phyloP scores from a whole-genome alignment of 2,888 invertebrate genomes.

The Resseliella maxima region DNA sequence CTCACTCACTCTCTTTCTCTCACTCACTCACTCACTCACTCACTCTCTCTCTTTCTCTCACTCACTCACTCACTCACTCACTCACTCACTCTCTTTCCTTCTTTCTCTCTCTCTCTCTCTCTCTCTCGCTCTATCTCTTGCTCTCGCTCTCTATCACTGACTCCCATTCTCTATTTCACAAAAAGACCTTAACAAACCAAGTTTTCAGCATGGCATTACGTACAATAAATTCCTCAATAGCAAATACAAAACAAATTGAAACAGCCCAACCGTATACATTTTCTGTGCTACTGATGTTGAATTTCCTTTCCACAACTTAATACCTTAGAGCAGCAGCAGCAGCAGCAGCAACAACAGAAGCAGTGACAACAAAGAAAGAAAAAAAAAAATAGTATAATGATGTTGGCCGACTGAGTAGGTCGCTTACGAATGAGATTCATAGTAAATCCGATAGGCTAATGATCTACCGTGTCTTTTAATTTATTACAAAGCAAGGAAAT shows the following conservation, averaged over 20 bases:
- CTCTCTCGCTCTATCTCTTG: too few relatives aligned
- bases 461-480: conserved; percentile 31
- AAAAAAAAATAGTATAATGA: background rate
- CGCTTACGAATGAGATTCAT: too few relatives aligned
- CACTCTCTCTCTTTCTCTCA: background rate
- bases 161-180: too few relatives aligned
- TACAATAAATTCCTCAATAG: conserved; percentile 22
- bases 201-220: background rate
- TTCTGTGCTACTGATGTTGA: background rate
- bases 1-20: too few relatives aligned
- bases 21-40: too few relatives aligned
- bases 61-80: too few relatives aligned
- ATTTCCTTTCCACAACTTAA: conserved; percentile 12
- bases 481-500: background rate
- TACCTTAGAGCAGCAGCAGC: background rate
- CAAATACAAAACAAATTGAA: conserved; percentile 25
- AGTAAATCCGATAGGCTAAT: conserved; percentile 41
- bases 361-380: background rate
- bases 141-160: too few relatives aligned
- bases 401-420: background rate
- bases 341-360: background rate
- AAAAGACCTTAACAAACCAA: too few relatives aligned
- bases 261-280: background rate
- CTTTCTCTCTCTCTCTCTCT: too few relatives aligned
- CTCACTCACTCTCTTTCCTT: too few relatives aligned